Percentiles rank a stretch among this genome's conserved stretches.
Conservation (phyloP, 2,113 vertebrate species). For the Rhinichthys klamathensis region DNA sequence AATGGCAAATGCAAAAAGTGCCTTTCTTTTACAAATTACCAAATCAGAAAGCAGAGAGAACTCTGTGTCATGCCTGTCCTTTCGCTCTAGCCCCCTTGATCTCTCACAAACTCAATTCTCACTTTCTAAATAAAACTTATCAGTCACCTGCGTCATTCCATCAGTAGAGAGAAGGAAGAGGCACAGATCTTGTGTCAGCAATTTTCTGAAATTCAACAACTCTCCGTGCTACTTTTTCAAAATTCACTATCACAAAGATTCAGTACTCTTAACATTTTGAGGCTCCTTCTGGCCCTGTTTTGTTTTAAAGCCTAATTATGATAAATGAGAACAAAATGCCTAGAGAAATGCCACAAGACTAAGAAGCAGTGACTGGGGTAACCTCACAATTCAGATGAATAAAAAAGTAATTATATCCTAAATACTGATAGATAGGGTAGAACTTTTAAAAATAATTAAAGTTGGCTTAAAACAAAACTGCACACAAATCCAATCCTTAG, state of each 20-base stretch:
- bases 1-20: slow-evolving; percentile 26
- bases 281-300: background rate
- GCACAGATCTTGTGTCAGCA: slow-evolving; percentile 6
- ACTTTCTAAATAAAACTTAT: slow-evolving; percentile 21
- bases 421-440: slow-evolving; percentile 11
- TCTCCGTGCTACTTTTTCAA: background rate
- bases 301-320: slow-evolving; percentile 14
- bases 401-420: background rate
- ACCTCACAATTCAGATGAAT: slow-evolving; percentile 1
- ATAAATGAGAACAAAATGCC: slow-evolving; percentile 18
- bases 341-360: slow-evolving; percentile 13
- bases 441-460: background rate
- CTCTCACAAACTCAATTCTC: background rate
- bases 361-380: background rate
- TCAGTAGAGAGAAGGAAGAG: background rate
- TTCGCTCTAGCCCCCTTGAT: background rate
- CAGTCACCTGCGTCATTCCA: background rate
- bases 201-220: slow-evolving; percentile 1
- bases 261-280: background rate
- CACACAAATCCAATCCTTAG: background rate
- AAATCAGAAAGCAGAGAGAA: slow-evolving; percentile 23
- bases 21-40: slow-evolving; percentile 40
- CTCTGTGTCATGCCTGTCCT: background rate
- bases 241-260: background rate
- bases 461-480: background rate